Base-by-base conservation (phyloP, 2,797 vertebrate species). In the Manis crassicaudata region DNA sequence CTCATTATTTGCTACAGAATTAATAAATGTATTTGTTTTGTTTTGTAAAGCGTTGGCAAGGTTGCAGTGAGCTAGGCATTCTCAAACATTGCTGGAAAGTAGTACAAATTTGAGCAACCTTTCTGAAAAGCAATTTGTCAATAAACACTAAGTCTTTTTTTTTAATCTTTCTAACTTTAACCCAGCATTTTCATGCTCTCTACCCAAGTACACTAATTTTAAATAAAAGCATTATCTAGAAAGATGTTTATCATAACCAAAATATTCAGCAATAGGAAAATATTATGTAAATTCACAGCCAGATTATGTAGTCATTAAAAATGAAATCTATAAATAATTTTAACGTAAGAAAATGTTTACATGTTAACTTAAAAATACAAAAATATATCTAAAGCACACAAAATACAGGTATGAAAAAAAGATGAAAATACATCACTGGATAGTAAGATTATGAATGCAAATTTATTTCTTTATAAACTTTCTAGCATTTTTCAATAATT, bases 291-390 rank as follows among this genome's bases (percentile, higher is more conserved):
- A 84, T 43, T 43, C 54, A 63, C 50, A 94, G 62, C 29, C 65
- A 58, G 35, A 60, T 68, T 43, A 72, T 43, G 27, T 27, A 83
- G 12, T 54, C 60, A 82, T 88, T 82, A 88, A 93, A 85, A 91
- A 52, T 70, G 10, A 83, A 82, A 80, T 83, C 70, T 88, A 63
- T 14, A 83, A 75, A 62, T 86, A 77, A 88, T 62, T 91, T 91
- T 95, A 90, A 46, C 32, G 40, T 56, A 58, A 80, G 77, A 94
- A 94, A 84, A 88, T 73, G 17, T 63, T 80, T 80, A 72, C 3
- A 88, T 75, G 14, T 52, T 91, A 86, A 90, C 29, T 81, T 85
- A 79, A 94, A 89, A 91, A 96, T 58, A 67, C 9, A 94, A 89
- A 96, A 93, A 73, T 37, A 83, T 3, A 82, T 67, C 85, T 70